Conservation (phyloP, 2,888 invertebrate genomes). For the Hyposoter dolosus region DNA sequence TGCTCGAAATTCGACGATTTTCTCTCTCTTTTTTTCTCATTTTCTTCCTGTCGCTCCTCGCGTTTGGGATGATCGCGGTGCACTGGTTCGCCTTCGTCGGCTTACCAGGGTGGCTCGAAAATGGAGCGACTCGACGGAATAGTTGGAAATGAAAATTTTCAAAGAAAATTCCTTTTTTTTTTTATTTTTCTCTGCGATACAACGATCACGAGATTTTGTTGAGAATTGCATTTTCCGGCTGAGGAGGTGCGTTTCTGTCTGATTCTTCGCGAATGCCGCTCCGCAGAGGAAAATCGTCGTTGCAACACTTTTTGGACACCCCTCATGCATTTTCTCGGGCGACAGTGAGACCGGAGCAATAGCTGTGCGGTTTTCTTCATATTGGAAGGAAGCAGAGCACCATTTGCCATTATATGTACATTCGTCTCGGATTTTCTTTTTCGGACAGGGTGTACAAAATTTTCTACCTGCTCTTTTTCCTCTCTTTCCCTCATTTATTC, state of each 20-base stretch:
- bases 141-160: background rate
- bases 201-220: background rate
- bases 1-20: conserved; percentile 23
- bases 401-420: background rate
- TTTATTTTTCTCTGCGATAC: background rate
- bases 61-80: background rate
- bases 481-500: background rate
- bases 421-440: conserved; percentile 5
- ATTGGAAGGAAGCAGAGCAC: background rate
- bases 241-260: background rate
- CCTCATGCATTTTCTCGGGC: background rate
- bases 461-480: conserved; percentile 21
- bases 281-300: background rate
- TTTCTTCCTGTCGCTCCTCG: background rate
- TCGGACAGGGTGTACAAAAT: background rate
- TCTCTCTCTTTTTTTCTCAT: background rate
- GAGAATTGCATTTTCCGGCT: no score
- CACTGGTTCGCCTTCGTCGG: background rate
- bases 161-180: background rate
- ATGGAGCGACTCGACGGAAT: background rate
- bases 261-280: background rate
- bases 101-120: background rate
- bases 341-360: background rate
- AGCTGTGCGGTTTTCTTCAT: background rate
- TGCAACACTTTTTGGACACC: background rate